Evolutionary conservation across 2,113 vertebrate genomes (phyloP), one percentile per base, ranked within the genome.

Genomic region (Candoia aspera): DNA sequence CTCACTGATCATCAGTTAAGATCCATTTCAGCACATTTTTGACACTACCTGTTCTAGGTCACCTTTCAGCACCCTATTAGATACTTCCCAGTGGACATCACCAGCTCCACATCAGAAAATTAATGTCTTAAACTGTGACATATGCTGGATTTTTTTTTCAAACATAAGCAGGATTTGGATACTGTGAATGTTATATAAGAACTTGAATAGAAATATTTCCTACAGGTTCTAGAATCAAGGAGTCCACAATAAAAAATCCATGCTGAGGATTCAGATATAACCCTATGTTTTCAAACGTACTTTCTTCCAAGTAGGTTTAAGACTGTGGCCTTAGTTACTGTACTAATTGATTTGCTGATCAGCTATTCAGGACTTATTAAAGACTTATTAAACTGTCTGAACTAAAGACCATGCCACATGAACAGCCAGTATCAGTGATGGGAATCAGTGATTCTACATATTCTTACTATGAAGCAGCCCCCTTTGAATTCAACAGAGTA

Each of bases 51-150:
- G 17, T 33, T 60, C 79, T 24, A 59, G 24, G 60, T 54, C 49
- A 91, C 49, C 84, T 57, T 79, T 73, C 53, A 87, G n/a, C n/a
- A 91, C 24, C 53, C 83, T 12, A 86, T 17, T 85, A 91, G 17
- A 60, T 84, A 10, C 12, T 91, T 91, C 37, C 84, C 24, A 91
- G 29, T 12, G 60, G 13, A 57, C 26, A 87, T n/a, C 19, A 58
- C 15, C 62, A 87, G 19, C 62, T 57, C 33, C 64, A 3, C n/a
- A 83, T 9, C 24, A n/a, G 23, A 46, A 68, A 91, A 57, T 19
- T 88, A 8, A 83, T 57, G 11, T 49, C 21, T 60, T 23, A 55
- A 62, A 26, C 8, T 60, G 46, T 60, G 42, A 53, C 21, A 6
- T 15, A 84, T 54, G 33, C 33, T 79, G 33, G 42, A 1, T 37